Conservation (phyloP, 2,797 vertebrate species). For the Helostoma temminkii region DNA sequence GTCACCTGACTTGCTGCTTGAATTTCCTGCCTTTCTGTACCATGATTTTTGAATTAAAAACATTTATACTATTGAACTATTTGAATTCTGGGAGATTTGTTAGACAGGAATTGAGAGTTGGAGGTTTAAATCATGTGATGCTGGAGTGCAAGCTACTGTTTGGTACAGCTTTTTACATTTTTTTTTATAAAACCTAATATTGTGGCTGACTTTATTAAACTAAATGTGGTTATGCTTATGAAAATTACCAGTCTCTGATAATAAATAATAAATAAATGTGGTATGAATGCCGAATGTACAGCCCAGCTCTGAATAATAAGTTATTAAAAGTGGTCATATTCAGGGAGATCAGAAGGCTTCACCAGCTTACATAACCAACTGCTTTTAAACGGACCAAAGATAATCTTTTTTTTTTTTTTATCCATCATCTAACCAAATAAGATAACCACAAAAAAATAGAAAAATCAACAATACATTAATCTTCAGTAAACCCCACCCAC, state of each 20-base stretch:
- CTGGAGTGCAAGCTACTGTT: too few relatives aligned
- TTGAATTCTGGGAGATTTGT: background rate
- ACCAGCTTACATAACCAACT: too few relatives aligned
- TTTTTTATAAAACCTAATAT: too few relatives aligned
- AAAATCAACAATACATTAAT: background rate
- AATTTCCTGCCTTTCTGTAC: background rate
- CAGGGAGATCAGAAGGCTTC: background rate
- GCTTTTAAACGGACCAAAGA: background rate
- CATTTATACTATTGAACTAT: background rate
- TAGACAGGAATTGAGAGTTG: background rate
- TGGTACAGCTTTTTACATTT: too few relatives aligned
- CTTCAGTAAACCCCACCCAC: constrained; percentile 54
- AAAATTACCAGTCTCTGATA: too few relatives aligned
- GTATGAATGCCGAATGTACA: too few relatives aligned
- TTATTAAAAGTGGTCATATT: background rate
- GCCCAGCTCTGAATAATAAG: too few relatives aligned
- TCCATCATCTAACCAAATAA: background rate
- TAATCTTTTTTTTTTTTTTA: too few relatives aligned
- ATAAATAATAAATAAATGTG: too few relatives aligned
- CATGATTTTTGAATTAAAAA: background rate
- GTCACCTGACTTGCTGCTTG: background rate
- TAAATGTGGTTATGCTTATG: too few relatives aligned
- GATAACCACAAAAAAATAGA: background rate
- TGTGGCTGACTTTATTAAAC: too few relatives aligned
- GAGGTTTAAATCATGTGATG: constrained; percentile 3